These are phyloP conservation scores for Alligator mississippiensis DNA, from an alignment of 2,113 vertebrate genomes.

Conservation along the genomic window DNA sequence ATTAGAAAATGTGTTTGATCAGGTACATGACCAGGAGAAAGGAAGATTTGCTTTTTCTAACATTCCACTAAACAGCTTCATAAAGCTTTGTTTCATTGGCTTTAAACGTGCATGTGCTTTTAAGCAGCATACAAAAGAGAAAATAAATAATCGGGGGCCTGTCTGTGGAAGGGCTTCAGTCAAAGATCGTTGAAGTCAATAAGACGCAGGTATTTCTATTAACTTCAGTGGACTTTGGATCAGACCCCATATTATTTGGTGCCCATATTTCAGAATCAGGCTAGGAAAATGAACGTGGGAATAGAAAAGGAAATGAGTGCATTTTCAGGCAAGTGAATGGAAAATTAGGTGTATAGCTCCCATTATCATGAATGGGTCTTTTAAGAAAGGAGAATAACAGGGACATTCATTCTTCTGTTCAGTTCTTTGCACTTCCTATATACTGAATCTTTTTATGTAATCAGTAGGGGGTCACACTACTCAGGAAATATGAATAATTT, in stretches of 20 bases:
- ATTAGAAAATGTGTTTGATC: background rate
- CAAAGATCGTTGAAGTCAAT: background rate
- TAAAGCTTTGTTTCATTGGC: background rate
- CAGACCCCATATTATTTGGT: background rate
- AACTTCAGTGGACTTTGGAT: background rate
- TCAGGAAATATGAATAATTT: background rate
- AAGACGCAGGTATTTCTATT: background rate
- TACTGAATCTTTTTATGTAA: background rate
- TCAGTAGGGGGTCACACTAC: slow-evolving; percentile 19
- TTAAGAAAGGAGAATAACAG: background rate
- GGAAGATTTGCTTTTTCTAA: background rate
- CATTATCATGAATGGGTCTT: background rate
- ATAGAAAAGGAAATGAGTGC: background rate
- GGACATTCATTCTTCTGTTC: background rate
- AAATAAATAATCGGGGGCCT: background rate
- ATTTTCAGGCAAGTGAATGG: background rate
- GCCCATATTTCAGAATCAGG: background rate
- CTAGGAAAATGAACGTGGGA: background rate
- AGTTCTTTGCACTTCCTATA: background rate
- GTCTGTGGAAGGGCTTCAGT: background rate
- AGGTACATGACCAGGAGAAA: background rate
- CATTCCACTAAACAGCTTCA: background rate
- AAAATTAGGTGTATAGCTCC: slow-evolving; percentile 2
- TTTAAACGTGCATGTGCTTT: background rate
- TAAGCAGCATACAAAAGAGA: background rate